These are phyloP conservation scores for Riptortus pedestris DNA, from an alignment of 1,140 invertebrate species.

Conservation along the genomic window DNA sequence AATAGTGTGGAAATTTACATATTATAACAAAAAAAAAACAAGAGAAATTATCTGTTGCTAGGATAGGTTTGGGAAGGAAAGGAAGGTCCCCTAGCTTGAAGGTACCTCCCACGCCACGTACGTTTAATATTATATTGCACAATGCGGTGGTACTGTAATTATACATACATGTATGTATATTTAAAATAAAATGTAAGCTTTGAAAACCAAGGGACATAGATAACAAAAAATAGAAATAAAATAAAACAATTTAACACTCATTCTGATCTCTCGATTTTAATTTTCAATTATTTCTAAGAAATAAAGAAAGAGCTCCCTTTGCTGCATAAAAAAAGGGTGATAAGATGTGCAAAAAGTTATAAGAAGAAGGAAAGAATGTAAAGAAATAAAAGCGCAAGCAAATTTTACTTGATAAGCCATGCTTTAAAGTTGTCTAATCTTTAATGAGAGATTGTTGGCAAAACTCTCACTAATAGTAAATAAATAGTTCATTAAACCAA, in stretches of 20 bases:
- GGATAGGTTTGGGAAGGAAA: conserved; percentile 4
- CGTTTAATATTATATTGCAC: too few relatives aligned
- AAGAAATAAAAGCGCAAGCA: conserved; percentile 22
- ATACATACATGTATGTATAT: too few relatives aligned
- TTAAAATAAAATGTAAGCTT: too few relatives aligned
- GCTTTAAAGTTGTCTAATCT: conserved; percentile 4
- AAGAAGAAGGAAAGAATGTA: conserved; percentile 12
- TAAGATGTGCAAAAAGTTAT: neutral
- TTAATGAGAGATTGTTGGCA: neutral
- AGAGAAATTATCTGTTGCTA: neutral
- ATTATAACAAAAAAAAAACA: neutral
- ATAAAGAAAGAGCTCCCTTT: conserved; percentile 20
- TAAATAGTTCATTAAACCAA: neutral
- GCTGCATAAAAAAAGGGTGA: conserved; percentile 21
- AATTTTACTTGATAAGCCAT: conserved; percentile 30
- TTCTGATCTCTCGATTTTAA: conserved; percentile 19
- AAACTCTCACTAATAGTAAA: conserved; percentile 3
- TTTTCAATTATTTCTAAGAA: conserved; percentile 20
- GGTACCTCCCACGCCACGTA: conserved; percentile 12
- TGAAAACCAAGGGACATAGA: conserved; percentile 9
- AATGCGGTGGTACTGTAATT: too few relatives aligned
- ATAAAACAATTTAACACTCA: neutral
- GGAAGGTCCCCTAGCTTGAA: conserved; percentile 1
- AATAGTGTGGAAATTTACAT: conserved; percentile 25
- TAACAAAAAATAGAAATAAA: neutral